Conservation (phyloP, 2,888 invertebrate species). For the Antitype chi region DNA sequence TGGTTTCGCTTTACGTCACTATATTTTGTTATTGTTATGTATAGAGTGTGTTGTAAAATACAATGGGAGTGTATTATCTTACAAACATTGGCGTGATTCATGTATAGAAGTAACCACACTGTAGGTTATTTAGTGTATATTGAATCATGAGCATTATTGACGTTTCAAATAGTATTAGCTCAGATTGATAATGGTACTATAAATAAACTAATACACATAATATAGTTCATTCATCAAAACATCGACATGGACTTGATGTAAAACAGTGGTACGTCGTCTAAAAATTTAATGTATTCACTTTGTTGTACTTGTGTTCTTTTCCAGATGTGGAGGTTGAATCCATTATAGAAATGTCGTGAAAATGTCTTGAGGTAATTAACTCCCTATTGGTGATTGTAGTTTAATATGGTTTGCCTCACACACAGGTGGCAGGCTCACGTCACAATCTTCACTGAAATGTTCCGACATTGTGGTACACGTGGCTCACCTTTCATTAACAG, state of each 20-base stretch:
- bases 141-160: conserved; percentile 32
- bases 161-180: conserved; percentile 23
- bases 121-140: conserved; percentile 23
- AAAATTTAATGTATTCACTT: conserved; percentile 87
- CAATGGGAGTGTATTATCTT: conserved; percentile 38
- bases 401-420: conserved; percentile 83
- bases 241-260: conserved; percentile 88
- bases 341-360: conserved; percentile 90
- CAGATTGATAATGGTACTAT: conserved; percentile 59
- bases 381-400: conserved; percentile 90
- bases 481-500: conserved; percentile 78
- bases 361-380: conserved; percentile 91
- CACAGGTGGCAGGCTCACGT: conserved; percentile 76
- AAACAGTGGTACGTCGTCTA: conserved; percentile 87
- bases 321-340: conserved; percentile 90
- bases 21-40: conserved; percentile 11
- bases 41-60: conserved; percentile 37
- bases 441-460: conserved; percentile 59
- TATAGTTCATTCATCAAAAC: conserved; percentile 60
- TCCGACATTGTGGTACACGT: conserved; percentile 62
- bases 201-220: conserved; percentile 40
- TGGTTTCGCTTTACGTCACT: conserved; percentile 29
- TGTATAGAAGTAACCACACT: conserved; percentile 37
- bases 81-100: conserved; percentile 34
- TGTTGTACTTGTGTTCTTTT: conserved; percentile 91